A percentile compares a stretch with the other conserved stretches of the same genome.
These are phyloP conservation scores for Ciconia maguari DNA, from an alignment of 2,113 vertebrate genomes.

Conservation along the genomic window DNA sequence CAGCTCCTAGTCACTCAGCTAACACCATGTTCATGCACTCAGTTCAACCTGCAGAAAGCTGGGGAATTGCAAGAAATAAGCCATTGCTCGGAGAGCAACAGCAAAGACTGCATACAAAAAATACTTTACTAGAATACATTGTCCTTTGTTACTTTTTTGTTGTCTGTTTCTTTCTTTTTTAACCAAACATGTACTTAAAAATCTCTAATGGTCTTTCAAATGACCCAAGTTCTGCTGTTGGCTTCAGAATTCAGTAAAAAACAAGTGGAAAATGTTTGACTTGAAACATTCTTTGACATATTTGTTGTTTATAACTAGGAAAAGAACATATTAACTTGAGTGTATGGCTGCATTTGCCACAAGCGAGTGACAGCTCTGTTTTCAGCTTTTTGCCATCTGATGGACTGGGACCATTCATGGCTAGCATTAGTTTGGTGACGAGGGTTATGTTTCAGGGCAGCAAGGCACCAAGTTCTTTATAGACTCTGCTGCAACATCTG, in stretches of 20 bases:
- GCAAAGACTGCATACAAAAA: neutral
- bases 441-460: neutral
- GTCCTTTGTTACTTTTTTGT: neutral
- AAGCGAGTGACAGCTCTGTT: neutral
- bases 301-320: neutral
- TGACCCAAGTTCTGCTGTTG: neutral
- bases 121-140: neutral
- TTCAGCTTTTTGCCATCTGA: neutral
- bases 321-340: neutral
- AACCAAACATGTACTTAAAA: neutral
- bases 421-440: neutral
- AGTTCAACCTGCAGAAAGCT: neutral
- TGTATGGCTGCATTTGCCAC: neutral
- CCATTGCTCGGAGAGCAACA: neutral
- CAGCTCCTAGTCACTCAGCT: neutral
- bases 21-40: neutral
- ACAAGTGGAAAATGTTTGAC: neutral
- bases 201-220: neutral
- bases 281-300: neutral
- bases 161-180: neutral
- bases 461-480: neutral
- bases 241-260: neutral
- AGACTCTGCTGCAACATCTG: neutral
- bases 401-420: rapidly evolving
- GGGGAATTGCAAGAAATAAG: neutral